Base-by-base conservation (phyloP, 2,888 invertebrate genomes). In the Lycophotia porphyrea region DNA sequence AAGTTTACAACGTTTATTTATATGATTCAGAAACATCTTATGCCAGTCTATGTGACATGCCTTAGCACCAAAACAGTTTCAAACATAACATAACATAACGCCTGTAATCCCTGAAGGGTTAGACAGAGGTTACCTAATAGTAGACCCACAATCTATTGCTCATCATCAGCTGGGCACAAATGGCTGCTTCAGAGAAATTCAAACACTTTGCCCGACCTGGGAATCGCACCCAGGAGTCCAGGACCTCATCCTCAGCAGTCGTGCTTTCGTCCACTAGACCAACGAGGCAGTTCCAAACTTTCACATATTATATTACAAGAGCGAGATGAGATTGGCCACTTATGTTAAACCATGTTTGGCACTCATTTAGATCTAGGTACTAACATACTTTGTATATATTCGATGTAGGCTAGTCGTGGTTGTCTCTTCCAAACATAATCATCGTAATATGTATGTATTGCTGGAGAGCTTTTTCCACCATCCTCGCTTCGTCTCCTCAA, bases 311-410 rank as follows among this genome's bases (percentile, higher is more conserved):
- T 39, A 39, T 8, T 60, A 27, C 31, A 31, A 44, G 18, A 76
- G 27, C n/a, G 42, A 63, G 5, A 44, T n/a, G 13, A 34, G 5
- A 69, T 47, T 42, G 36, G 39, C 49, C 21, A 36, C 42, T 18
- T 61, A 78, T 36, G 49, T 42, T 65, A 66, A 64, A 65, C 36
- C 58, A 71, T 49, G 34, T 58, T 70, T 65, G 58, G 47, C 78
- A 64, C 44, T 69, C 39, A 68, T 67, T 52, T 44, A 21, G 31
- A 15, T 42, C 1, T 52, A 55, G 31, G 1, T 18, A 42, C 52
- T 31, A 1, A 21, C 2, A 58, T 58, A 5, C 13, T 27, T 1
- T 18, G n/a, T 13, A 8, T 18, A 27, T 55, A 27, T 58, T 58
- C 31, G 58, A 31, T 31, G 18, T 31, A 8, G 1, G 31, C 31